phyloP scores from a whole-genome alignment of 2,113 vertebrate species.

The Anseranas semipalmata region DNA sequence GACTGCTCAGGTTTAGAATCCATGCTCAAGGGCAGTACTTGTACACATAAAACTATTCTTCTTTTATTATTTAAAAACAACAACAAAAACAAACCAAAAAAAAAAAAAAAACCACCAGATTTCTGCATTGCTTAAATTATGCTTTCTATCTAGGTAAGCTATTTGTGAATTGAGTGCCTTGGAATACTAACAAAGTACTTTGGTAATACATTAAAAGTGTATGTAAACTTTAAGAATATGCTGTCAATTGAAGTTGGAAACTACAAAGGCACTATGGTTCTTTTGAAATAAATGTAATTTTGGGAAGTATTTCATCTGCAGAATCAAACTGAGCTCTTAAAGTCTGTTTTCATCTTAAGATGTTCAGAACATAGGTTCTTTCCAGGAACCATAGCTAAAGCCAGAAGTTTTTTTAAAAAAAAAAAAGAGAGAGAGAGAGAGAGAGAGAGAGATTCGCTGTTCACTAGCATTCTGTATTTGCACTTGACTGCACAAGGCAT shows the following conservation, averaged over 20 bases:
- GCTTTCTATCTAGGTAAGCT: neutral
- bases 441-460: neutral
- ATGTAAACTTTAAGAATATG: neutral
- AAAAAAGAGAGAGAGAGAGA: too few species aligned
- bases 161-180: neutral
- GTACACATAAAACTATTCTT: neutral
- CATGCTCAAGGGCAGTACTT: conserved; percentile 78
- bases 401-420: too few species aligned
- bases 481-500: neutral
- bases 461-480: neutral
- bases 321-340: neutral
- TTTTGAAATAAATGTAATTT: neutral
- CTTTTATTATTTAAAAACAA: neutral
- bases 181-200: neutral
- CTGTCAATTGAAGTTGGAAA: neutral
- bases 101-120: neutral
- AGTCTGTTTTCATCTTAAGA: neutral
- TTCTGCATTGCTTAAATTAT: neutral
- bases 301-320: neutral
- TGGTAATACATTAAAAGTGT: neutral
- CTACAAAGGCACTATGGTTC: neutral
- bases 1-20: conserved; percentile 83
- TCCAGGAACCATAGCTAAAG: neutral
- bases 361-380: neutral
- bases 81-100: too few species aligned